Evolutionary conservation across 64 coral and sea anemone genomes (phyloP).

Genomic region (Orbicella faveolata): DNA sequence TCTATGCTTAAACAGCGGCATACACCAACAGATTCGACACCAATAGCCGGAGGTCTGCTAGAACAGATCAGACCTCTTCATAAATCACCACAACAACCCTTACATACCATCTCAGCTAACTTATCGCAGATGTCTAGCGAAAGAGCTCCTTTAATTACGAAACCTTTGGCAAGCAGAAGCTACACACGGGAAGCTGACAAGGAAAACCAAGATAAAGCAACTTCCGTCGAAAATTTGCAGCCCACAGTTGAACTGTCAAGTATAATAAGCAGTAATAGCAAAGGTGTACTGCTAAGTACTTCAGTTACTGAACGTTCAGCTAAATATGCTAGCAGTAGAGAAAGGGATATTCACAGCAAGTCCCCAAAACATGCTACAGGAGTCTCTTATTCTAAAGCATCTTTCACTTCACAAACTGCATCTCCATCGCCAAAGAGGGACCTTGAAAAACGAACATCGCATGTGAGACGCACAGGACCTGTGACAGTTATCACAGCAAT

Average conservation of each 20-base stretch:
- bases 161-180: background rate
- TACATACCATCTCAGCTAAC: background rate
- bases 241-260: too few species aligned
- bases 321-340: background rate
- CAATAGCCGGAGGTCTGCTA: background rate
- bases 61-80: background rate
- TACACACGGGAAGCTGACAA: background rate
- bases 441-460: background rate
- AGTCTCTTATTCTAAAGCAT: background rate
- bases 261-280: background rate
- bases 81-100: background rate
- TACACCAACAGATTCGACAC: background rate
- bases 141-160: background rate
- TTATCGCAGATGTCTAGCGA: background rate
- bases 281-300: too few species aligned
- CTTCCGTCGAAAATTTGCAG: background rate
- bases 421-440: background rate
- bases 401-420: background rate
- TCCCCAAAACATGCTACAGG: background rate
- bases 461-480: background rate
- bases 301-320: background rate
- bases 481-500: background rate
- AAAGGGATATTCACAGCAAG: background rate
- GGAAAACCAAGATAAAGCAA: background rate
- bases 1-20: too few species aligned